Percentiles rank a stretch among this genome's conserved stretches.
Evolutionary conservation across 1,140 invertebrate species (phyloP).

Genomic region (Hestina assimilis): DNA sequence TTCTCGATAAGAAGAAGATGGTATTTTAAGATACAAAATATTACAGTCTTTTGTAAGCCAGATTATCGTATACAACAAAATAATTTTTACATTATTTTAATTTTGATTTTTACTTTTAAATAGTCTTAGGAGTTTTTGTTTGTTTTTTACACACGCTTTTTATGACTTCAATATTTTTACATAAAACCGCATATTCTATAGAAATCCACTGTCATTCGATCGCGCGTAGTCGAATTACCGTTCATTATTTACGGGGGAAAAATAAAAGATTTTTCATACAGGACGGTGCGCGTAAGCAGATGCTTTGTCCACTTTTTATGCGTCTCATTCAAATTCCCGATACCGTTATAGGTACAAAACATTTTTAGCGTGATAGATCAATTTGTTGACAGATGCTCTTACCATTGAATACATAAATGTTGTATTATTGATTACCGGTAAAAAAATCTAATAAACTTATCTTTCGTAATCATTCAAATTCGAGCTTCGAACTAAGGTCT

Average conservation of each 20-base stretch:
- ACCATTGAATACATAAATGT: conserved; percentile 29
- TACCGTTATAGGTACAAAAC: conserved; percentile 49
- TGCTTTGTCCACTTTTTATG: conserved; percentile 66
- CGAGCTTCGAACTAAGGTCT: too few species aligned
- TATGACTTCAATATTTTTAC: conserved; percentile 37
- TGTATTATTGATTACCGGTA: conserved; percentile 18
- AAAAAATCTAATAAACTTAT: background rate
- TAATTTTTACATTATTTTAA: too few species aligned
- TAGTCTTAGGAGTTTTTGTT: too few species aligned
- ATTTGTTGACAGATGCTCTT: conserved; percentile 57
- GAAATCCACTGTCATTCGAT: conserved; percentile 45
- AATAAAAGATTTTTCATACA: conserved; percentile 62
- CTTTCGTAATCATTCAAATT: too few species aligned
- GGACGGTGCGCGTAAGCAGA: conserved; percentile 48
- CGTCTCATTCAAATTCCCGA: conserved; percentile 48
- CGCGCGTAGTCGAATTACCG: conserved; percentile 61
- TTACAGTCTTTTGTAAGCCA: too few species aligned
- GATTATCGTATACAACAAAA: too few species aligned
- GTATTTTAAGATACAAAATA: too few species aligned
- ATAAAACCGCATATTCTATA: conserved; percentile 35
- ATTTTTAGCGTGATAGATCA: conserved; percentile 50
- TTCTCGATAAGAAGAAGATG: too few species aligned
- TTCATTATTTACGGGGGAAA: conserved; percentile 44
- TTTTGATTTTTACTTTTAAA: too few species aligned
- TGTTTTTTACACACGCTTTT: background rate